A percentile compares a stretch with the other conserved stretches of the same genome.
Conservation (phyloP, 2,113 vertebrate species). For the Cygnus atratus region DNA sequence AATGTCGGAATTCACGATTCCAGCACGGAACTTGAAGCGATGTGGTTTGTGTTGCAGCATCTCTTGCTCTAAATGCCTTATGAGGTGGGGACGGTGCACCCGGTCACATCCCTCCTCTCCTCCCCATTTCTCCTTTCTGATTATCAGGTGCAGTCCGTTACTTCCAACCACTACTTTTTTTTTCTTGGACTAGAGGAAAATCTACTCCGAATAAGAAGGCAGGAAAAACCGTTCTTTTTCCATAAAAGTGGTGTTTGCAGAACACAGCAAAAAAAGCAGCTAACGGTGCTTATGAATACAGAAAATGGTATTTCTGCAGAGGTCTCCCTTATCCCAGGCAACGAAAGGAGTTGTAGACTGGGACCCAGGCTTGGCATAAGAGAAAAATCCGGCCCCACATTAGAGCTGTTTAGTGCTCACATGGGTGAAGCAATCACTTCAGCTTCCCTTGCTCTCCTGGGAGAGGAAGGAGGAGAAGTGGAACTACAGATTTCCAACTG, state of each 20-base stretch:
- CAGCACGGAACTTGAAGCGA: not conserved
- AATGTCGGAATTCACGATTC: accelerated
- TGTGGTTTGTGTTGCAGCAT: accelerated
- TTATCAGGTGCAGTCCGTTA: not conserved
- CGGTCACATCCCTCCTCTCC: accelerated
- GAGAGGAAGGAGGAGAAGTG: not conserved
- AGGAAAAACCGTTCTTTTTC: not conserved
- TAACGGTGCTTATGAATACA: not conserved
- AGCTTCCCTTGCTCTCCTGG: not conserved
- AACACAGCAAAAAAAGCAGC: not conserved
- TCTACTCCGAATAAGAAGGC: not conserved
- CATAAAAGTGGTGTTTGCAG: not conserved
- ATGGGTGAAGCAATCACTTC: not conserved
- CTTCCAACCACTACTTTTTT: not conserved
- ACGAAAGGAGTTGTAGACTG: not conserved
- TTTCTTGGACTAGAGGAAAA: not conserved
- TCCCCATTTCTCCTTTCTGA: not conserved
- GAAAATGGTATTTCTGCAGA: not conserved
- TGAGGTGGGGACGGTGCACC: not conserved
- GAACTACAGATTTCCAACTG: not conserved
- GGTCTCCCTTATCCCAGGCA: not conserved
- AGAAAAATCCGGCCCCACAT: not conserved
- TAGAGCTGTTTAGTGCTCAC: not conserved
- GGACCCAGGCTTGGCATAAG: not conserved
- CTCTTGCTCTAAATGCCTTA: accelerated